Evolutionary conservation across 2,797 vertebrate genomes (phyloP).

Genomic region (Phrynocephalus vlangalii): DNA sequence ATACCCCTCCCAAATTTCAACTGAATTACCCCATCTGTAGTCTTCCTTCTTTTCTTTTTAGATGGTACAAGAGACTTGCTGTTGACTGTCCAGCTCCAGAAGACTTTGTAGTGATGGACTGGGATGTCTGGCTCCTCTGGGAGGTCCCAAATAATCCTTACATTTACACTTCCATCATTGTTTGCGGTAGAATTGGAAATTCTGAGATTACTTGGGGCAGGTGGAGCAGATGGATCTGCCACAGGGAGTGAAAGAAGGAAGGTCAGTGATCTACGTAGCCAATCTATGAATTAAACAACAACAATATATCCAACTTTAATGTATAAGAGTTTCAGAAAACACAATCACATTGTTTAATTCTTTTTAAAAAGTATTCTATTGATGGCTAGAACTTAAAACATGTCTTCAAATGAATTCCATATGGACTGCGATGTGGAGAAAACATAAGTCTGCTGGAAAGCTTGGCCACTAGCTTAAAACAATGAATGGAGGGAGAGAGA

Average conservation of each 20-base stretch:
- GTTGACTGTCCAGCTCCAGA: slow-evolving; percentile 90
- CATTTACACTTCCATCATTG: slow-evolving; percentile 82
- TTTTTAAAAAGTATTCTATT: background rate
- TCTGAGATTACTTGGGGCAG: slow-evolving; percentile 83
- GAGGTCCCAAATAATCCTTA: slow-evolving; percentile 86
- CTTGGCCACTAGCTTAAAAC: background rate
- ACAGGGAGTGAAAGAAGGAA: background rate
- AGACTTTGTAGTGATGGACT: slow-evolving; percentile 94
- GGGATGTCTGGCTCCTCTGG: slow-evolving; percentile 90
- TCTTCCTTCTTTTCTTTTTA: slow-evolving; percentile 94
- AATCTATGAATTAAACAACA: background rate
- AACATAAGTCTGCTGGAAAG: background rate
- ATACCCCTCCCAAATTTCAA: fast-evolving
- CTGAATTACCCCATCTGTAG: slow-evolving; percentile 85
- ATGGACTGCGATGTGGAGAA: background rate
- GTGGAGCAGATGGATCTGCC: slow-evolving; percentile 90
- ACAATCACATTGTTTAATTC: background rate
- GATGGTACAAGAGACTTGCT: slow-evolving; percentile 86
- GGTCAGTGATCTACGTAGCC: background rate
- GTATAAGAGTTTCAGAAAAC: background rate
- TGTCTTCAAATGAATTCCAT: background rate
- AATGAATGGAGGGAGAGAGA: background rate
- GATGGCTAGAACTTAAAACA: background rate
- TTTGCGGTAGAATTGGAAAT: slow-evolving; percentile 82
- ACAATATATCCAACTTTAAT: background rate